Conservation (phyloP, 1,140 invertebrate species). For the Pogonomyrmex barbatus region DNA sequence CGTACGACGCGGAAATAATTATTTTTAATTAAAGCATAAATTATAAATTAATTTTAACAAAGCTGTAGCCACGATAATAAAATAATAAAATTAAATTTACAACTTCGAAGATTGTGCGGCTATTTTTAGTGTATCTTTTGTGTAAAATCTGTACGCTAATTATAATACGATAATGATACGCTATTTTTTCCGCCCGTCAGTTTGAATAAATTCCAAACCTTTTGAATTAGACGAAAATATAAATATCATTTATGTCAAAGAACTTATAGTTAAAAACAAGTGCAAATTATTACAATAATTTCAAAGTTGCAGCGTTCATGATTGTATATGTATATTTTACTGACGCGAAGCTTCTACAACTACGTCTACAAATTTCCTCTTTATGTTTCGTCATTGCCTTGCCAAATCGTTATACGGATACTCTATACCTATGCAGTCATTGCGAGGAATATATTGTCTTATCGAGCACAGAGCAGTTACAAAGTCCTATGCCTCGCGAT, state of each 20-base stretch:
- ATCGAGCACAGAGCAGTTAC: conserved; percentile 50
- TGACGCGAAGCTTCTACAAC: conserved; percentile 8
- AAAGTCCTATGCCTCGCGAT: conserved; percentile 29
- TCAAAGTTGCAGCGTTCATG: neutral
- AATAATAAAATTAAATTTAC: conserved; percentile 12
- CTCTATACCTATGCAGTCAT: conserved; percentile 30
- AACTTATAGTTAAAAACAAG: neutral
- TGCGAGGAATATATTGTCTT: conserved; percentile 53
- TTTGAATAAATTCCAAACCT: neutral
- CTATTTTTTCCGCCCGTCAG: neutral
- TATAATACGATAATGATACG: neutral
- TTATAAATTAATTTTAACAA: conserved; percentile 19
- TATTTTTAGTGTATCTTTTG: neutral
- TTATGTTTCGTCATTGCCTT: neutral
- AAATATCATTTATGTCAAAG: neutral
- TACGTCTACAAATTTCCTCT: conserved; percentile 20
- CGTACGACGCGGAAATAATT: conserved; percentile 19
- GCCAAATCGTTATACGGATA: conserved; percentile 43
- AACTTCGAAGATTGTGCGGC: neutral
- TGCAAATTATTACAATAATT: conserved; percentile 36
- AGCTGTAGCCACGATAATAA: neutral
- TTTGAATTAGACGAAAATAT: neutral
- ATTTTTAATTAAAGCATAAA: conserved; percentile 37
- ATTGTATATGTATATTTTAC: conserved; percentile 28
- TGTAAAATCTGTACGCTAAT: neutral